Percentiles rank a stretch among this genome's conserved stretches.
Conservation (phyloP, 2,797 vertebrate genomes). For the Alauda arvensis region DNA sequence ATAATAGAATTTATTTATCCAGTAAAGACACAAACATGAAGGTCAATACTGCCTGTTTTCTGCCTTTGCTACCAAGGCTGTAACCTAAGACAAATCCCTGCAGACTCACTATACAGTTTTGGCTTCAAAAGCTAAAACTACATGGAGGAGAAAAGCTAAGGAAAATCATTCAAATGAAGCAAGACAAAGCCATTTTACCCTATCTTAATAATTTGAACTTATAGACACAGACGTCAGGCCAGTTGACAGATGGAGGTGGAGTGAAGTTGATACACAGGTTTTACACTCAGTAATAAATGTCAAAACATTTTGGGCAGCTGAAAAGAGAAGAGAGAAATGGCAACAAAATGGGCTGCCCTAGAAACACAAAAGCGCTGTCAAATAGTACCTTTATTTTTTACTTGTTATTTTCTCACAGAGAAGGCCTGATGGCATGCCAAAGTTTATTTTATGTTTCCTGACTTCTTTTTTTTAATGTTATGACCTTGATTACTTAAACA, state of each 20-base stretch:
- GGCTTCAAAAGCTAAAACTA: background rate
- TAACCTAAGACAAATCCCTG: background rate
- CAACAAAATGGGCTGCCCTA: background rate
- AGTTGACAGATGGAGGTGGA: background rate
- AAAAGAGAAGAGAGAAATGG: background rate
- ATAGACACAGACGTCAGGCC: background rate
- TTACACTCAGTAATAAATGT: background rate
- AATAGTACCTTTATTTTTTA: background rate
- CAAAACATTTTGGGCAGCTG: background rate
- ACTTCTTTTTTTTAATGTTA: background rate
- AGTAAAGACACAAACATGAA: background rate
- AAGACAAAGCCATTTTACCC: background rate
- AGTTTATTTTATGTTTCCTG: background rate
- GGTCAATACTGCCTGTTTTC: background rate
- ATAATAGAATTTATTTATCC: background rate
- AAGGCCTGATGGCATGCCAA: background rate
- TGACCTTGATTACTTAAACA: slow-evolving; percentile 6
- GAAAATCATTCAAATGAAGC: background rate
- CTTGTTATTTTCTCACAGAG: background rate
- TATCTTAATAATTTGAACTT: background rate
- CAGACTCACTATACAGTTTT: background rate
- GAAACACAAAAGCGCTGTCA: background rate
- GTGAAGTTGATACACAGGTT: background rate
- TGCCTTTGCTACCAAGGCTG: background rate
- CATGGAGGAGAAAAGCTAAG: background rate